Conservation (phyloP, 2,888 invertebrate genomes). For the Pollenia griseotomentosa region DNA sequence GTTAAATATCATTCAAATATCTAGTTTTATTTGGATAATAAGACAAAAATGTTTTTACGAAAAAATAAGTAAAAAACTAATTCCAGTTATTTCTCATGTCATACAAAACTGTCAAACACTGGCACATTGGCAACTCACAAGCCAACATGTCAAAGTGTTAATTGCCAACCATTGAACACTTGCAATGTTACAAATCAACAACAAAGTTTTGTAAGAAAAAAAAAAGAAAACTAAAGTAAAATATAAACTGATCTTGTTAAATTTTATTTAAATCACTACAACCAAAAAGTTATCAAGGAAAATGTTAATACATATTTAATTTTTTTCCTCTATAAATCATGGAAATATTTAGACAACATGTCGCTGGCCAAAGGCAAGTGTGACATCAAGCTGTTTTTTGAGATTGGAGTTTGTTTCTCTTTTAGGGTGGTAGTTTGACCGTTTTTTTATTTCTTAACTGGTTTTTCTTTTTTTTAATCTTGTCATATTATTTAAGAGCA, state of each 20-base stretch:
- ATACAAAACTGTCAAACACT: not conserved
- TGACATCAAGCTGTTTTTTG: conserved; percentile 31
- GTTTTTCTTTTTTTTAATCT: conserved; percentile 14
- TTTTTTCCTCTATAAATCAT: conserved; percentile 47
- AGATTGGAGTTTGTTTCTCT: not conserved
- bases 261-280: conserved; percentile 12
- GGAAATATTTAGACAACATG: conserved; percentile 46
- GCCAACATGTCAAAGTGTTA: conserved; percentile 38
- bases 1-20: no score
- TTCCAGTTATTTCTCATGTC: conserved; percentile 15
- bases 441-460: conserved; percentile 1
- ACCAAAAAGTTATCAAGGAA: conserved; percentile 7
- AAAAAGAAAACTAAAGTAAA: not conserved
- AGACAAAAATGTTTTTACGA: not conserved
- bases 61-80: not conserved
- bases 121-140: conserved; percentile 3
- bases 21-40: no score
- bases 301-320: conserved; percentile 30
- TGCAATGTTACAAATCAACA: conserved; percentile 28
- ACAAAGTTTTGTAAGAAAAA: not conserved
- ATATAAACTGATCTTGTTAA: conserved; percentile 43
- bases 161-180: conserved; percentile 44
- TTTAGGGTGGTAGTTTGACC: not conserved
- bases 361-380: conserved; percentile 26
- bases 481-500: not conserved